These are phyloP conservation scores for Lycocerus yunnanus DNA, from an alignment of 2,888 invertebrate species.

Conservation along the genomic window DNA sequence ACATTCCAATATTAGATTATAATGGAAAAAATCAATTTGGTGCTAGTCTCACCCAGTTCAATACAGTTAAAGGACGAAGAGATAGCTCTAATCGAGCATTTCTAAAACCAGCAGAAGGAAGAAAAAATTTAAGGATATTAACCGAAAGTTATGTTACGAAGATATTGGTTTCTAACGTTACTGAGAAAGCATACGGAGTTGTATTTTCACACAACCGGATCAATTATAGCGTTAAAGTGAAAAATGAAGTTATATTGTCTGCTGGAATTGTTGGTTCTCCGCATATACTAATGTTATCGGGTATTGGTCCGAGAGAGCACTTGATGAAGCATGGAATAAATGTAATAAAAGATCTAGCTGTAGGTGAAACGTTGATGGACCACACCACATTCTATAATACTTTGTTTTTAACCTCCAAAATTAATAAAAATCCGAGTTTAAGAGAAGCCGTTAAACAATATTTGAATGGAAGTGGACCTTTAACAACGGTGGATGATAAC, in stretches of 20 bases:
- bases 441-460: slow-evolving; percentile 31
- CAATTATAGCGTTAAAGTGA: slow-evolving; percentile 58
- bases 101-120: slow-evolving; percentile 59
- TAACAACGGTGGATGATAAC: slow-evolving; percentile 25
- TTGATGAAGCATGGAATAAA: slow-evolving; percentile 35
- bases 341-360: slow-evolving; percentile 36
- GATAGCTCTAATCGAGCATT: slow-evolving; percentile 65
- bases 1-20: slow-evolving; percentile 63
- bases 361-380: slow-evolving; percentile 39
- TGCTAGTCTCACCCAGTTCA: slow-evolving; percentile 66
- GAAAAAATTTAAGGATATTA: slow-evolving; percentile 63
- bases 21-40: slow-evolving; percentile 65
- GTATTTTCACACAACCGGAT: slow-evolving; percentile 57
- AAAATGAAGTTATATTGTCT: slow-evolving; percentile 72
- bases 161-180: slow-evolving; percentile 60
- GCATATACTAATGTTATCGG: slow-evolving; percentile 43
- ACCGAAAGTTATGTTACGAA: slow-evolving; percentile 60
- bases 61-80: slow-evolving; percentile 62
- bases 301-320: slow-evolving; percentile 41
- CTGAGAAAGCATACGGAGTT: slow-evolving; percentile 61
- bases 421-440: slow-evolving; percentile 1
- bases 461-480: slow-evolving; percentile 32
- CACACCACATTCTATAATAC: slow-evolving; percentile 39
- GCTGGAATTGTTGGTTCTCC: slow-evolving; percentile 73
- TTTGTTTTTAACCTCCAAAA: slow-evolving; percentile 25